Evolutionary conservation across 2,113 vertebrate species (phyloP).

Genomic region (Hippolais icterina): DNA sequence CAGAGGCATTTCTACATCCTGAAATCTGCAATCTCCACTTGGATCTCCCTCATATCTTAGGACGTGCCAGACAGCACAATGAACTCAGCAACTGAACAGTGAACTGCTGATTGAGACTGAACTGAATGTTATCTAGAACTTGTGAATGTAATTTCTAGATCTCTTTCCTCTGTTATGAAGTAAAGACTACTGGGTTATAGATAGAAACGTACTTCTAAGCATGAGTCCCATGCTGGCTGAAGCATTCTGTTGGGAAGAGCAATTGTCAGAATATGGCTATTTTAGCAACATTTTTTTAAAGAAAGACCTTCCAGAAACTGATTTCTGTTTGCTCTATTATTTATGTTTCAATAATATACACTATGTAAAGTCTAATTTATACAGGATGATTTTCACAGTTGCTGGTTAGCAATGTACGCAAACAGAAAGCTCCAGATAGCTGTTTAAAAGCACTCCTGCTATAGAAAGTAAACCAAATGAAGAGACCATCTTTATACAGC

Average conservation of each 20-base stretch:
- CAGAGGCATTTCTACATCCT: background rate
- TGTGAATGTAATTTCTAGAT: background rate
- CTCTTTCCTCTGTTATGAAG: background rate
- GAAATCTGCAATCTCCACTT: background rate
- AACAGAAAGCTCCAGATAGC: background rate
- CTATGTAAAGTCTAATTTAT: background rate
- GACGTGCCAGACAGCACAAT: background rate
- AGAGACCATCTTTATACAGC: background rate
- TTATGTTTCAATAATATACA: background rate
- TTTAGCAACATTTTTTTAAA: background rate
- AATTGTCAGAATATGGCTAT: background rate
- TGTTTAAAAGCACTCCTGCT: background rate
- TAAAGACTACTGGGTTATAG: background rate
- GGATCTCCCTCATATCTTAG: background rate
- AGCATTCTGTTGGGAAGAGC: background rate
- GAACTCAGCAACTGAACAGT: background rate
- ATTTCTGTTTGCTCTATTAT: background rate
- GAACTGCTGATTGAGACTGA: background rate
- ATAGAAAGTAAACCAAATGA: background rate
- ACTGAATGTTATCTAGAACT: background rate
- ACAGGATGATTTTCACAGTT: background rate
- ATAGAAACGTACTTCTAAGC: background rate
- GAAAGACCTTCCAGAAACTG: background rate
- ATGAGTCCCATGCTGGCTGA: background rate
- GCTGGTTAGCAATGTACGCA: background rate